A percentile compares a stretch with the other conserved stretches of the same genome.
Evolutionary conservation across 2,113 vertebrate species (phyloP).

Genomic region (Hemichromis elongatus): DNA sequence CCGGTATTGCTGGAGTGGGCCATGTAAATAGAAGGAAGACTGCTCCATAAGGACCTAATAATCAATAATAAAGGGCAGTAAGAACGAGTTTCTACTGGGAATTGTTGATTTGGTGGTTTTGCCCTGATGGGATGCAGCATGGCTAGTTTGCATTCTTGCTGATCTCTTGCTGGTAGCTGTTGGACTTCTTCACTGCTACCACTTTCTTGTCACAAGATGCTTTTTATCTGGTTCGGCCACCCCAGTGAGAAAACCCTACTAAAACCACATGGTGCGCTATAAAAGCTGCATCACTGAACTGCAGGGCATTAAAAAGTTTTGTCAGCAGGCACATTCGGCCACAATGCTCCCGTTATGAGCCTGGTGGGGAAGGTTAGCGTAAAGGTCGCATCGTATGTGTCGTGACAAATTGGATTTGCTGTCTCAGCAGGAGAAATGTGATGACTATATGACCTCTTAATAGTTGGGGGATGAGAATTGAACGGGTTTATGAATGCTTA

Average conservation of each 20-base stretch:
- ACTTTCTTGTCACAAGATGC: not conserved
- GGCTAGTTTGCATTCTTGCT: not conserved
- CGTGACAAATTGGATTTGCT: constrained; percentile 51
- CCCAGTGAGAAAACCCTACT: not conserved
- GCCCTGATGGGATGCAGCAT: not conserved
- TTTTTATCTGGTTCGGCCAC: not conserved
- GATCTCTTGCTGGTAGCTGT: not conserved
- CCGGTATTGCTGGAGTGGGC: not conserved
- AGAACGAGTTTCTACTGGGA: not conserved
- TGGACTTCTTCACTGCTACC: not conserved
- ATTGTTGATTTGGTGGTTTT: not conserved
- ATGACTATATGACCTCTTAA: constrained; percentile 45
- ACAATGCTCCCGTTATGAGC: constrained; percentile 1
- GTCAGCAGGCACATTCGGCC: not conserved
- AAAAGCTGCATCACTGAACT: not conserved
- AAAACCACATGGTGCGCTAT: not conserved
- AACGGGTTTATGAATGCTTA: constrained; percentile 44
- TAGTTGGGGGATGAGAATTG: not conserved
- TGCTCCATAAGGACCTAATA: not conserved
- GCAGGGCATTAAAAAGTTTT: not conserved
- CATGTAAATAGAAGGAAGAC: not conserved
- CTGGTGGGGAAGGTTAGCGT: not conserved
- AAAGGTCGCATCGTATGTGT: not conserved
- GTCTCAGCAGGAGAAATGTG: constrained; percentile 35
- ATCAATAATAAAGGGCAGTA: not conserved